Evolutionary conservation across 2,888 invertebrate genomes (phyloP).

Genomic region (Sminthurides aquaticus): DNA sequence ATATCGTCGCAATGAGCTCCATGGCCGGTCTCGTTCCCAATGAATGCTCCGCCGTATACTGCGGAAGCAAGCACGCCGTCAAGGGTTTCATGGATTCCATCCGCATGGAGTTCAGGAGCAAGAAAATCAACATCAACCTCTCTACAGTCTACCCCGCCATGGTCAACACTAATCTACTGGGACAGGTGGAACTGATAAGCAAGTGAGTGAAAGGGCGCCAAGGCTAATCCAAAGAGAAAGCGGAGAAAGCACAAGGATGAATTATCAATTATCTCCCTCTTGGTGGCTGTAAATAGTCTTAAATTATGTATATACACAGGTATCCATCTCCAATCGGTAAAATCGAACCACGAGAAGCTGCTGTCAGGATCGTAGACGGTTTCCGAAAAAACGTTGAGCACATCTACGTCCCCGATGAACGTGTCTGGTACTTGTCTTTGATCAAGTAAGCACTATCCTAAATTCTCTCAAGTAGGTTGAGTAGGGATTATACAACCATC

Average conservation of each 20-base stretch:
- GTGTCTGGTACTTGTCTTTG: not conserved
- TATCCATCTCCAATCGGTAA: constrained; percentile 62
- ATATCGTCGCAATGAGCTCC: constrained; percentile 30
- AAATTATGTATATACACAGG: constrained; percentile 46
- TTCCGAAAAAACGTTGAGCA: constrained; percentile 57
- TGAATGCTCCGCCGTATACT: constrained; percentile 50
- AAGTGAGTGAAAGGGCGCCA: not conserved
- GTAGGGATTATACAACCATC: too few species aligned
- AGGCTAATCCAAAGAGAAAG: too few species aligned
- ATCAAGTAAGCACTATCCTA: not conserved
- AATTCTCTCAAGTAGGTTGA: too few species aligned
- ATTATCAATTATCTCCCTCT: not conserved
- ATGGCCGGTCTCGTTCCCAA: constrained; percentile 3
- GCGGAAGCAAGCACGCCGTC: constrained; percentile 61
- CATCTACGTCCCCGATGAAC: constrained; percentile 48
- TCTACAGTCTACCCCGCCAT: constrained; percentile 60
- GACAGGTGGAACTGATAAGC: not conserved
- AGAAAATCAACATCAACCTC: constrained; percentile 53
- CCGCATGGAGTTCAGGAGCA: constrained; percentile 55
- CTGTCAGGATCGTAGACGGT: constrained; percentile 55
- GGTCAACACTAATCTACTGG: constrained; percentile 48
- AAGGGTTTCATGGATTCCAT: constrained; percentile 59
- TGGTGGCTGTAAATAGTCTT: constrained; percentile 3
- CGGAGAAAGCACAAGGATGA: not conserved
- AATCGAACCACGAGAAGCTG: constrained; percentile 55